Evolutionary conservation across 1,140 invertebrate genomes (phyloP).

Genomic region (Ceratina australensis): DNA sequence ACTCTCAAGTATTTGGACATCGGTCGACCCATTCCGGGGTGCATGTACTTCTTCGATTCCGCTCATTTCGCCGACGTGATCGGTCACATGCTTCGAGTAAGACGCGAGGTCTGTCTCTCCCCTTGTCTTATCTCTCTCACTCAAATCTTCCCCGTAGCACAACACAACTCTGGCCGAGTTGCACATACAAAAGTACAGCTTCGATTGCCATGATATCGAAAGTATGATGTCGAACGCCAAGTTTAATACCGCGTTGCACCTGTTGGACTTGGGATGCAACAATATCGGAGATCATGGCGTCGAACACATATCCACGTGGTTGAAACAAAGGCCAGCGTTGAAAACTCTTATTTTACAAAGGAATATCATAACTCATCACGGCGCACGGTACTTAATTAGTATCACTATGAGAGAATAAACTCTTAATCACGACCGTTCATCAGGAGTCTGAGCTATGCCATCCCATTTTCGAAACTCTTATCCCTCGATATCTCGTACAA

Average conservation of each 20-base stretch:
- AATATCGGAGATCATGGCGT: constrained; percentile 81
- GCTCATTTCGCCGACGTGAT: constrained; percentile 67
- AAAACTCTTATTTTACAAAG: constrained; percentile 78
- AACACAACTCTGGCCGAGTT: constrained; percentile 80
- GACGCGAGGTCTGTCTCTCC: background rate
- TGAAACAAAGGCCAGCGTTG: constrained; percentile 77
- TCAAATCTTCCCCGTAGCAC: constrained; percentile 55
- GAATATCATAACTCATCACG: constrained; percentile 80
- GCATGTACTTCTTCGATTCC: constrained; percentile 65
- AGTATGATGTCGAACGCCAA: constrained; percentile 78
- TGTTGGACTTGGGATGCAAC: constrained; percentile 81
- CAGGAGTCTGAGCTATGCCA: constrained; percentile 76
- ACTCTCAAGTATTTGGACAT: constrained; percentile 80
- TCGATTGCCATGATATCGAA: constrained; percentile 81
- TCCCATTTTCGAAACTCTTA: constrained; percentile 80
- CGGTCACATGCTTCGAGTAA: constrained; percentile 71
- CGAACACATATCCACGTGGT: constrained; percentile 78
- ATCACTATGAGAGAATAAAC: constrained; percentile 11
- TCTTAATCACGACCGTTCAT: constrained; percentile 18
- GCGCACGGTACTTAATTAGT: constrained; percentile 74
- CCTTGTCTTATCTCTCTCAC: constrained; percentile 9
- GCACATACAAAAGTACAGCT: constrained; percentile 81
- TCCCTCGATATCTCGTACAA: constrained; percentile 81
- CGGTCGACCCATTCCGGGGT: constrained; percentile 78
- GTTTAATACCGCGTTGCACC: constrained; percentile 77